Base-by-base conservation (phyloP, 2,888 invertebrate genomes). In the Asteroscopus sphinx region DNA sequence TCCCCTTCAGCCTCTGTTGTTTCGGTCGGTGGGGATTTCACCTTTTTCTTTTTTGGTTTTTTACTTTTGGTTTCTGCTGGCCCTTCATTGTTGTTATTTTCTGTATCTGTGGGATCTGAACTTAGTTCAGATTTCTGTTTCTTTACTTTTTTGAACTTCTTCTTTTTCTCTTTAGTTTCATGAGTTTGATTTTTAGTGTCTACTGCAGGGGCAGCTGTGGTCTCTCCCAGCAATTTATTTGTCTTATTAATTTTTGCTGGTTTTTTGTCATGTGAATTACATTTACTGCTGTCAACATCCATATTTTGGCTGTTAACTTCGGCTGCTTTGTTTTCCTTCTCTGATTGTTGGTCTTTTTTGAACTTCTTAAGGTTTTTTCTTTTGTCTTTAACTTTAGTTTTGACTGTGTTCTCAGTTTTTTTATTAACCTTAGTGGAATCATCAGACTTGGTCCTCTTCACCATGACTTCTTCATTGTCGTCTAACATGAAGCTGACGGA, bases 401-500 rank as follows among this genome's bases (percentile, higher is more conserved):
- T 77, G 11, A 33, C 7, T 52, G 57, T 52, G 3, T 25, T 36
- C 16, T 75, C 68, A 8, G 46, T 28, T 32, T 70, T 76, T 33
- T 68, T 70, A 44, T 56, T 61, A 36, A 42, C 39, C 36, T 65
- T 65, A 7, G 78, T 48, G 1, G 81, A 73, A 25, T 85, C 80
- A 58, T 89, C 78, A 13, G 91, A 88, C 64, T 91, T 92, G 0
- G 83, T 85, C 64, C 87, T 91, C 63, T 93, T 93, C 4, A 83
- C 64, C 1, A 75, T 76, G 1, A 87, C 72, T 62, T 85, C 87
- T 45, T 90, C 89, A 58, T 77, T 77, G 1, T 92, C 92, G 11
- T 91, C 90, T 0, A 91, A 76, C 85, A 90, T 84, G 54, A 92
- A 91, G 64, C 93, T 93, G 11, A 92, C 92, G 0, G 93, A 92